Percentiles rank a stretch among this genome's conserved stretches.
phyloP scores from a whole-genome alignment of 2,888 invertebrate genomes.

The Drosophila greeni region DNA sequence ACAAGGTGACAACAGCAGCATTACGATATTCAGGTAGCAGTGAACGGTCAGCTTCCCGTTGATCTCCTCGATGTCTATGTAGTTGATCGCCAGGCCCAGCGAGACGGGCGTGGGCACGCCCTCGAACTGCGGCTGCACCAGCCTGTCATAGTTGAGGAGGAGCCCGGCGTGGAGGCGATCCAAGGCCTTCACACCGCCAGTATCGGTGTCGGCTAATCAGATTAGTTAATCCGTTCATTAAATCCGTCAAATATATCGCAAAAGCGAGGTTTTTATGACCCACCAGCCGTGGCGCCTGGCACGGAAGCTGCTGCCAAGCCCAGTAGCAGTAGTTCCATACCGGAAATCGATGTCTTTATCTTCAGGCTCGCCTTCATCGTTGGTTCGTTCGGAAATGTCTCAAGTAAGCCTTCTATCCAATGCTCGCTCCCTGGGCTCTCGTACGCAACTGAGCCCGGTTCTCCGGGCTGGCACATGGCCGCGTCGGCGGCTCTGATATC shows the following conservation, averaged over 20 bases:
- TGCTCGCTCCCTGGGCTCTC: slow-evolving; percentile 48
- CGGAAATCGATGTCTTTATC: slow-evolving; percentile 74
- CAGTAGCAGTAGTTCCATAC: slow-evolving; percentile 46
- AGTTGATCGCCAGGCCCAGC: slow-evolving; percentile 82
- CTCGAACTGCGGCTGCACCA: slow-evolving; percentile 71
- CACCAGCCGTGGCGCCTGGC: slow-evolving; percentile 64
- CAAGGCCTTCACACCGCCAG: slow-evolving; percentile 55
- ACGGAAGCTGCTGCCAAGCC: slow-evolving; percentile 50
- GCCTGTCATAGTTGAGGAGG: slow-evolving; percentile 80
- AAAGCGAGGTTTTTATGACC: slow-evolving; percentile 29
- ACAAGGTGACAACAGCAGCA: slow-evolving; percentile 10
- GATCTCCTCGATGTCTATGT: slow-evolving; percentile 84
- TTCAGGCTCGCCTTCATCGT: slow-evolving; percentile 53
- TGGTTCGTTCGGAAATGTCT: slow-evolving; percentile 12
- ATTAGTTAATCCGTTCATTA: background rate
- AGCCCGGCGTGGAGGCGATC: slow-evolving; percentile 77
- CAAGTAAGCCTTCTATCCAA: slow-evolving; percentile 15
- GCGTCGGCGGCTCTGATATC: slow-evolving; percentile 18
- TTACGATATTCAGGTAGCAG: slow-evolving; percentile 83
- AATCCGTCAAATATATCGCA: background rate
- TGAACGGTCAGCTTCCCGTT: slow-evolving; percentile 82
- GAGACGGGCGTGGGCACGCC: slow-evolving; percentile 66
- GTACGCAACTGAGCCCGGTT: slow-evolving; percentile 52
- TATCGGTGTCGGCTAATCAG: slow-evolving; percentile 2
- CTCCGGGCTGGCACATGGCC: slow-evolving; percentile 25